Conservation (phyloP, 2,113 vertebrate species). For the Tautogolabrus adspersus region DNA sequence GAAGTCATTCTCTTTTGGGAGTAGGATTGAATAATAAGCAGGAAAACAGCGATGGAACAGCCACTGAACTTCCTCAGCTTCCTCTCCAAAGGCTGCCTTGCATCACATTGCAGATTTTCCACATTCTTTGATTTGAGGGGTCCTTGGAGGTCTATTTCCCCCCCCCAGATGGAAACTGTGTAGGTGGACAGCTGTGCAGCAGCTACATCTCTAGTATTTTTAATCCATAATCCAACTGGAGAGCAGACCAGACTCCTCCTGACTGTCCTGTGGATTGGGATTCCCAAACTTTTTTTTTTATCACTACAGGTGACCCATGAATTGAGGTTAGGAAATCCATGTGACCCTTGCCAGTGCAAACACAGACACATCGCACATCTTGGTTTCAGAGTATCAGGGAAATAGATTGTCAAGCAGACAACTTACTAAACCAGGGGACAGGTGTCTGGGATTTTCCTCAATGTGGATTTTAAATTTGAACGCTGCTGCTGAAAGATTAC, state of each 20-base stretch:
- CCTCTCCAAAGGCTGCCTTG: conserved; percentile 53
- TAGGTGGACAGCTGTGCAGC: conserved; percentile 70
- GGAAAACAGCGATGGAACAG: conserved; percentile 20
- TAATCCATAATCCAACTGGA: conserved; percentile 57
- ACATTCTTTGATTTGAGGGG: conserved; percentile 18
- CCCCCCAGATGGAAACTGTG: conserved; percentile 44
- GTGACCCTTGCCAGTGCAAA: conserved; percentile 25
- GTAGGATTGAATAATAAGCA: conserved; percentile 57
- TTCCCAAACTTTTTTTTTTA: conserved; percentile 43
- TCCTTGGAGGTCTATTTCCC: conserved; percentile 15
- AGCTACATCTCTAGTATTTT: conserved; percentile 28
- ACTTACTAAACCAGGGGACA: conserved; percentile 30
- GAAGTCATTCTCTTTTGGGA: conserved; percentile 42
- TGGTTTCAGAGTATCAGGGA: neutral
- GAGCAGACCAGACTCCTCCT: conserved; percentile 43
- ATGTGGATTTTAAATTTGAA: conserved; percentile 3
- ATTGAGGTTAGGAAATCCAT: conserved; percentile 33
- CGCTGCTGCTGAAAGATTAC: conserved; percentile 5
- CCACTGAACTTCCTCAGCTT: conserved; percentile 41
- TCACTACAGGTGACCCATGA: conserved; percentile 44
- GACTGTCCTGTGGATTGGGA: conserved; percentile 40
- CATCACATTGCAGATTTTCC: conserved; percentile 33
- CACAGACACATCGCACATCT: neutral
- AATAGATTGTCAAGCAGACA: neutral
- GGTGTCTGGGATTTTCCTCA: neutral